These are phyloP conservation scores for Paramisgurnus dabryanus DNA, from an alignment of 2,113 vertebrate genomes.

Conservation along the genomic window DNA sequence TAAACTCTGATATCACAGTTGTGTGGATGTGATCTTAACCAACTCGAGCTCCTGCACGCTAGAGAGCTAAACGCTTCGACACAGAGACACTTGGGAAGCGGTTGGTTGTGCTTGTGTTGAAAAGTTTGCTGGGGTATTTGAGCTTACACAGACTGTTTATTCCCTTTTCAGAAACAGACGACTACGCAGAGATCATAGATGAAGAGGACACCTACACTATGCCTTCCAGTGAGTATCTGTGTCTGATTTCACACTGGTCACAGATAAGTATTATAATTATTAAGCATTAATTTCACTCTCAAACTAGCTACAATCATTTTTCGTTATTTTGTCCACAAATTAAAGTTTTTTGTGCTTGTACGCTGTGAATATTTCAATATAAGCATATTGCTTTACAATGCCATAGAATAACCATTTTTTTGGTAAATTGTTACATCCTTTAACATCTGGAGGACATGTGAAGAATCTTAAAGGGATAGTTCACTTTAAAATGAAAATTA, in stretches of 20 bases:
- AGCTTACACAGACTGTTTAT: constrained; percentile 17
- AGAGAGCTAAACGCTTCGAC: constrained; percentile 1
- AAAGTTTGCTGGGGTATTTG: background rate
- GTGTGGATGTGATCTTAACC: constrained; percentile 44
- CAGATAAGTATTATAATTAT: background rate
- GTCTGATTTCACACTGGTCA: background rate
- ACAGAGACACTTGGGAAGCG: background rate
- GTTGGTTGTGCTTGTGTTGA: background rate
- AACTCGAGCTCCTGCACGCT: constrained; percentile 32
- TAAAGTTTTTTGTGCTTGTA: background rate
- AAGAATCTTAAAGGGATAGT: too few relatives aligned
- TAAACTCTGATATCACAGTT: constrained; percentile 54
- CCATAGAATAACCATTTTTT: too few relatives aligned
- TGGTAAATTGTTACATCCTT: too few relatives aligned
- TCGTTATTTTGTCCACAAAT: background rate
- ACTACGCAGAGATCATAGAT: constrained; percentile 98
- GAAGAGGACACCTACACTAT: constrained; percentile 98
- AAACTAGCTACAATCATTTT: background rate
- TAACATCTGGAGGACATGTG: too few relatives aligned
- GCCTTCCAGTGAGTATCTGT: constrained; percentile 92
- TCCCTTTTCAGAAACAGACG: constrained; percentile 88
- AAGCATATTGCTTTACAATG: too few relatives aligned
- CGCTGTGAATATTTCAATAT: background rate
- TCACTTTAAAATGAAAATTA: too few relatives aligned
- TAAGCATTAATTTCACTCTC: background rate